A percentile compares a stretch with the other conserved stretches of the same genome.
phyloP scores from a whole-genome alignment of 2,888 invertebrate genomes.

The Heterodera filipjevi region DNA sequence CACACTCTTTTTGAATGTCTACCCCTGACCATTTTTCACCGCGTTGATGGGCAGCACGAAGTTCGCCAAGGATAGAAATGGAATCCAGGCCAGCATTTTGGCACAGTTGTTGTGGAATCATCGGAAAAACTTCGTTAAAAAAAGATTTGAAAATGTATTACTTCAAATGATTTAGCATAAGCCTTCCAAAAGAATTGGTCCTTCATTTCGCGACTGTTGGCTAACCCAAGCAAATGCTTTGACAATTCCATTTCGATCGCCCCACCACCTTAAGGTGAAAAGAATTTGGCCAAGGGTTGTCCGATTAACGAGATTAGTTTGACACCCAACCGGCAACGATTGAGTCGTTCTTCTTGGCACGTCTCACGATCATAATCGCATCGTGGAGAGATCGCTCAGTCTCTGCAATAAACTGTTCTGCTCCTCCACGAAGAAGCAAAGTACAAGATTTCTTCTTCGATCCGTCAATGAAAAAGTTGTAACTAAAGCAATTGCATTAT shows the following conservation, averaged over 20 bases:
- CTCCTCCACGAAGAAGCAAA: constrained; percentile 86
- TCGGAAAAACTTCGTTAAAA: constrained; percentile 51
- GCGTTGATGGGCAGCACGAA: constrained; percentile 91
- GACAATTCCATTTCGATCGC: constrained; percentile 99
- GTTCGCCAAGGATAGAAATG: constrained; percentile 92
- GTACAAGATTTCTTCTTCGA: constrained; percentile 93
- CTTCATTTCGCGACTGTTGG: constrained; percentile 86
- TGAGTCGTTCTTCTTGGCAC: constrained; percentile 94
- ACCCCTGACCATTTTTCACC: constrained; percentile 82
- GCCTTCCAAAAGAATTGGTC: constrained; percentile 91
- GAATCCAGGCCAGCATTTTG: constrained; percentile 99
- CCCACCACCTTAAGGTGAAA: constrained; percentile 76
- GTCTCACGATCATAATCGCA: constrained; percentile 97
- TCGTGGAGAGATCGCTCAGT: constrained; percentile 97
- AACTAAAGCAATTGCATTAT: constrained; percentile 70
- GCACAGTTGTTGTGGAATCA: constrained; percentile 94
- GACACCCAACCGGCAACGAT: constrained; percentile 85
- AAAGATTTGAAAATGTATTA: constrained; percentile 30
- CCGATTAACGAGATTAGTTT: background rate
- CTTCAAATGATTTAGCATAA: constrained; percentile 88
- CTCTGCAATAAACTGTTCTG: constrained; percentile 97
- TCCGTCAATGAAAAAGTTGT: constrained; percentile 81
- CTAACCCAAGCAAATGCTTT: constrained; percentile 84
- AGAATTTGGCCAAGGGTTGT: background rate
- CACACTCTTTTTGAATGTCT: constrained; percentile 86